Base-by-base conservation (phyloP, 2,113 vertebrate genomes). In the Lanius collurio region DNA sequence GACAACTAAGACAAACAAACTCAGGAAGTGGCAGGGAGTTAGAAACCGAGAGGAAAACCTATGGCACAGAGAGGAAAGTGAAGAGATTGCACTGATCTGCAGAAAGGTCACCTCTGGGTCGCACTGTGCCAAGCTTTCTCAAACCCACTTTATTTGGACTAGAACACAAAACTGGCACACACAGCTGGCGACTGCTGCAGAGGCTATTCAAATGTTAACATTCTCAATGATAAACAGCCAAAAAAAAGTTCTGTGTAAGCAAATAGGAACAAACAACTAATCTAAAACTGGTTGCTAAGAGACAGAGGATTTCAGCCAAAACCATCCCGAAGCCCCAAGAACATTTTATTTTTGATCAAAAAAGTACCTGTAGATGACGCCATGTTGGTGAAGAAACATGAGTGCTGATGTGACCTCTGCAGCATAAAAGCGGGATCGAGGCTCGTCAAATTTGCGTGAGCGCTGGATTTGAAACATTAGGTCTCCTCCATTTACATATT, bases 381-480 rank as follows among this genome's bases (percentile, higher is more conserved):
- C 99, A 41, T 99, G 99, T 73, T 99, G 99, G 92, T 99, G 99
- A 94, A 99, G 98, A 92, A 99, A 99, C 99, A 99, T 99, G 96
- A 99, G 99, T 22, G 99, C 99, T 7, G 99, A 99, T 37, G 99
- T 99, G 96, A 99, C 99, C 97, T 99, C 99, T 47, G 99, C 99
- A 56, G 99, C 99, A 47, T 99, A 99, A 96, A 99, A 99, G 81
- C 99, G 99, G 46, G 99, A 99, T 87, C 99, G 99, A 81, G 99
- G 97, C 95, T 99, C 99, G 2, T 99, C 99, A 18, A 99, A 99
- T 97, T 99, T 99, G 95, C 99, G 98, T 46, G 99, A 99, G 91
- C 99, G 98, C 95, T 99, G 99, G 94, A 99, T 99, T 98, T 99
- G 99, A 97, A 99, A 99, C 99, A 99, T 99, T 94, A 99, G 98